Base-by-base conservation (phyloP, 2,888 invertebrate species). In the Halictus ligatus region DNA sequence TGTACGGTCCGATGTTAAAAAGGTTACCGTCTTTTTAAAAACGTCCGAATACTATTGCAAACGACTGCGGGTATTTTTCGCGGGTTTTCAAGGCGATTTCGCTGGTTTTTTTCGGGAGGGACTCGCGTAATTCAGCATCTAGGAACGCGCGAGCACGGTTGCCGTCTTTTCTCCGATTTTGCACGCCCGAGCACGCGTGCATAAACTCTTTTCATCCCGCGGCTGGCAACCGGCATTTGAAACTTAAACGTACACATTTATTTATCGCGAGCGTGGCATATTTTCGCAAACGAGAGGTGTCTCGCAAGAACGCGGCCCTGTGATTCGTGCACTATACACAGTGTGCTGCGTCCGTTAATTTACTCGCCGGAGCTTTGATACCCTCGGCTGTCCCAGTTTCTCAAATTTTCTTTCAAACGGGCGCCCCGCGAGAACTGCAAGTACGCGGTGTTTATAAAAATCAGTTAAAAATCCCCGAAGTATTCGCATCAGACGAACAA, bases 241-340 rank as follows among this genome's bases (percentile, higher is more conserved):
- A 69, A 76, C 75, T 75, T 78, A 83, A 83, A 76, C 75, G 83
- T 83, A 69, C 76, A 81, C 81, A 80, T 86, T 81, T 81, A 85
- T 85, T 86, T 84, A 78, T 81, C 84, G 29, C 54, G 80, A 43
- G 35, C 69, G 75, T 43, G 81, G 40, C 71, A 25, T 72, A 40
- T 69, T 69, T 71, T 78, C 25, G 40, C 71, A 25, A 58, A 78
- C 71, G 64, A 81, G 64, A 81, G 74, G 71, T 46, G 78, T 75
- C 46, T 60, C 48, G 43, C 18, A 29, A 74, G 74, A 60, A 75
- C 54, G 48, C 72, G 50, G 12, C 67, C 50, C 43, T 54, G 67
- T n/a, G 64, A 81, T 83, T 18, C 48, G 72, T 64, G 73, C 71
- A 35, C 35, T 35, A 25, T 25, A 60, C 60, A 25, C 25, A 21